Base-by-base conservation (phyloP, 2,113 vertebrate genomes). In the Heloderma charlesbogerti region DNA sequence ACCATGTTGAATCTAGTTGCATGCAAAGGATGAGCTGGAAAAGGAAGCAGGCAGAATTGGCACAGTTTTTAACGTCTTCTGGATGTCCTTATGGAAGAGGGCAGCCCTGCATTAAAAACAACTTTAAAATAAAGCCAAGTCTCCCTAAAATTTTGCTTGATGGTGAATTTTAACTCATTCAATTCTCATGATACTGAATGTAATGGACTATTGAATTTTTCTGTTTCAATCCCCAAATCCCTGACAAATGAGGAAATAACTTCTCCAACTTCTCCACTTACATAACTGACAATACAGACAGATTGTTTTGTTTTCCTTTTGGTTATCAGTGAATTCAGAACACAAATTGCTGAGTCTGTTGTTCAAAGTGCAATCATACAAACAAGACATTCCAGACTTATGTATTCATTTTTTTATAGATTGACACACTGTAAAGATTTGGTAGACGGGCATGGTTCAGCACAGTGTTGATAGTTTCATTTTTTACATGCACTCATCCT, bases 401-500 rank as follows among this genome's bases (percentile, higher is more conserved):
- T 88, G 37, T 79, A 79, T 69, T 22, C n/a, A 60, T 10, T 77
- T 88, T 88, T 34, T 72, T 25, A 20, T 69, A 63, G 37, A 81
- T 37, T 92, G 85, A n/a, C 86, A 83, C 10, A 77, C 54, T 74
- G 92, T 37, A 90, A 92, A 95, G 83, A 72, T 87, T 86, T 60
- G 63, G 80, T 69, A 90, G 54, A 82, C 84, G 82, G 69, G 10
- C 45, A 1, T 88, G 84, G 2, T 78, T 83, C 75, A 89, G 71
- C 54, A 86, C 48, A 86, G 31, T 54, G 22, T 34, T 69, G 77
- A 80, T 54, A n/a, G 13, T n/a, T 67, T 63, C 60, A 88, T 79
- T 18, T 86, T 77, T 51, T 74, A 60, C 12, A 8, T 90, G 27
- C 63, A 16, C 37, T 45, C 13, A 63, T 83, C 45, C 48, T 51